Conservation (phyloP, 2,113 vertebrate species). For the Hippocampus barbouri region DNA sequence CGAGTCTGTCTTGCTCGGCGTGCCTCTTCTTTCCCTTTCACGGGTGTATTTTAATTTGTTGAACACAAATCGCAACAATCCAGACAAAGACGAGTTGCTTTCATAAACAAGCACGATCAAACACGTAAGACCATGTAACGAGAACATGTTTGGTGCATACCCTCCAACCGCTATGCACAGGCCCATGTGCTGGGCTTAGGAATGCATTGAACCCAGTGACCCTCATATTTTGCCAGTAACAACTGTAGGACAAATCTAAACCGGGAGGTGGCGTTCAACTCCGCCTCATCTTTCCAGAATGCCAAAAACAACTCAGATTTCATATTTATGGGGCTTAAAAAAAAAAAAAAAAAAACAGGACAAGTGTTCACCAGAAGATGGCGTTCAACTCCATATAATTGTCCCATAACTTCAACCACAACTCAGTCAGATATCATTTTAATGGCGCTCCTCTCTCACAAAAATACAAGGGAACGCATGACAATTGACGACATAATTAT, state of each 20-base stretch:
- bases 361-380: slow-evolving; percentile 46
- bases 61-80: not conserved
- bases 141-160: not conserved
- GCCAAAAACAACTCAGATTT: not conserved
- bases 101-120: slow-evolving; percentile 1
- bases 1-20: not conserved
- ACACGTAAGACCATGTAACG: not conserved
- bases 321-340: not conserved
- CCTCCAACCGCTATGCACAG: too few species aligned
- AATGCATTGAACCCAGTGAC: not conserved
- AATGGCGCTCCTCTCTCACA: not conserved
- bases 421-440: not conserved
- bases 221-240: not conserved
- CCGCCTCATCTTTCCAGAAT: slow-evolving; percentile 23
- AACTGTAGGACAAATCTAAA: not conserved
- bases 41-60: not conserved
- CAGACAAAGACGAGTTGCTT: not conserved
- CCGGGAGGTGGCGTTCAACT: slow-evolving; percentile 54
- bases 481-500: not conserved
- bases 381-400: slow-evolving; percentile 46
- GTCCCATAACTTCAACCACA: not conserved
- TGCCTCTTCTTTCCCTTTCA: not conserved
- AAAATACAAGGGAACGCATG: not conserved
- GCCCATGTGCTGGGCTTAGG: not conserved
- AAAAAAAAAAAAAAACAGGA: not conserved